Conservation (phyloP, 2,797 vertebrate species). For the Epinephelus coioides region DNA sequence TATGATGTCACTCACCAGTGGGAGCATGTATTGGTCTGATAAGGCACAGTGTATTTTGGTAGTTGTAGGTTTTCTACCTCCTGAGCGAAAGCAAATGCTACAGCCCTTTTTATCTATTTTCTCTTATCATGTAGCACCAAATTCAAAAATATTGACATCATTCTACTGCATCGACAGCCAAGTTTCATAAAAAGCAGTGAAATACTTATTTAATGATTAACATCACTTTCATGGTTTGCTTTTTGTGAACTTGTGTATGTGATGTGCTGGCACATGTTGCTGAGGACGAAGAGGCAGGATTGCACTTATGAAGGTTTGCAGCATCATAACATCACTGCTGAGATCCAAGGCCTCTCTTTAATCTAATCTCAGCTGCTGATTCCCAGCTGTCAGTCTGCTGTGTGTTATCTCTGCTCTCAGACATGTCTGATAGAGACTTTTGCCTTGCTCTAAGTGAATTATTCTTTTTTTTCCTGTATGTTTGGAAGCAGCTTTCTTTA, state of each 20-base stretch:
- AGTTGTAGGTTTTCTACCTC: too few relatives aligned
- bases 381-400: constrained; percentile 56
- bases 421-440: constrained; percentile 29
- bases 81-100: too few relatives aligned
- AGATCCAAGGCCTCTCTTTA: constrained; percentile 52
- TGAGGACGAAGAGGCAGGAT: constrained; percentile 31
- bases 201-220: too few relatives aligned
- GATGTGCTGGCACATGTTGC: neutral
- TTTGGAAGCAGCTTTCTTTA: constrained; percentile 36
- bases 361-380: constrained; percentile 63
- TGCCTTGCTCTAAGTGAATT: constrained; percentile 26
- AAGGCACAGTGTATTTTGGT: too few relatives aligned
- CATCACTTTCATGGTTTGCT: neutral
- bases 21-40: too few relatives aligned
- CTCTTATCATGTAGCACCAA: too few relatives aligned
- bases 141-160: too few relatives aligned
- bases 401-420: constrained; percentile 50
- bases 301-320: constrained; percentile 50
- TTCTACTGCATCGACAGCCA: too few relatives aligned
- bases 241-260: neutral
- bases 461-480: constrained; percentile 9
- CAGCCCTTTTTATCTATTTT: too few relatives aligned
- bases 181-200: too few relatives aligned
- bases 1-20: too few relatives aligned
- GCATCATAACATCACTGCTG: constrained; percentile 43